phyloP scores from a whole-genome alignment of 2,888 invertebrate species.

The Rotaria socialis region DNA sequence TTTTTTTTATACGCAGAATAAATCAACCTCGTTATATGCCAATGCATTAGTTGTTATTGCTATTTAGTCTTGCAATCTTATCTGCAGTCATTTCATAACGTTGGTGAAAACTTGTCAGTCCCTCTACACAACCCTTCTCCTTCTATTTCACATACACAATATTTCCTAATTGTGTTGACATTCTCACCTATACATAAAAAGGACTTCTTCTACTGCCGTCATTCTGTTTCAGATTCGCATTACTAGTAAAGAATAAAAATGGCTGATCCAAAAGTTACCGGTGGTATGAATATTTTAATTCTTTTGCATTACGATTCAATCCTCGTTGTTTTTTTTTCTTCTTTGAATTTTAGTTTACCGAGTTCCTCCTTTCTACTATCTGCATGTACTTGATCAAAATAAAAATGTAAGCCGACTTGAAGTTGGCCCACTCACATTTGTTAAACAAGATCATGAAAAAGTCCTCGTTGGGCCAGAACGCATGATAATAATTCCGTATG shows the following conservation, averaged over 20 bases:
- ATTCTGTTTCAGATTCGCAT: not conserved
- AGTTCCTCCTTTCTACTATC: slow-evolving; percentile 61
- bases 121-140: not conserved
- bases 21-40: no score
- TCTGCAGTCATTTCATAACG: not conserved
- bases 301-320: not conserved
- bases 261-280: not conserved
- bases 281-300: not conserved
- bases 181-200: not conserved
- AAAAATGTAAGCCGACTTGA: slow-evolving; percentile 60
- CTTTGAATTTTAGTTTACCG: slow-evolving; percentile 48
- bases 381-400: slow-evolving; percentile 63
- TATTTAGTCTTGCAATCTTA: no score
- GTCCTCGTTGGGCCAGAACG: slow-evolving; percentile 47
- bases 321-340: no score
- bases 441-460: slow-evolving; percentile 62
- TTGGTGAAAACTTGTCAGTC: not conserved
- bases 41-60: no score
- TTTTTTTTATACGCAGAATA: no score
- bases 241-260: not conserved
- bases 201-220: not conserved
- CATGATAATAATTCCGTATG: not conserved
- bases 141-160: not conserved
- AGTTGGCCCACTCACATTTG: slow-evolving; percentile 61
- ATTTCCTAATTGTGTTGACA: not conserved